Conservation (phyloP, 1,140 invertebrate genomes). For the Homarus americanus region DNA sequence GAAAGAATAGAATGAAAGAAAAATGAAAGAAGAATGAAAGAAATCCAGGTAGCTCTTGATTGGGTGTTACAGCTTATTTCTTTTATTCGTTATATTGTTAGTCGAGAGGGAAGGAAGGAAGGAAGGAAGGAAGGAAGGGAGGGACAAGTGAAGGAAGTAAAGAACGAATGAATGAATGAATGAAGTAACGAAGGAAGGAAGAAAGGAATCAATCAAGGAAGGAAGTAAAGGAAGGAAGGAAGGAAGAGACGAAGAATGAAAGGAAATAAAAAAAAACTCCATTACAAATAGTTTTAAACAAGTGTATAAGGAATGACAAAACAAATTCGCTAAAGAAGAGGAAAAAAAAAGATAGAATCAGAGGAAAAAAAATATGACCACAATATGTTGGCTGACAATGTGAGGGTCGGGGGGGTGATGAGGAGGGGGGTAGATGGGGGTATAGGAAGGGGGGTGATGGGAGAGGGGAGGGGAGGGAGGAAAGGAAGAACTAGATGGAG, state of each 20-base stretch:
- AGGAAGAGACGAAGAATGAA: background rate
- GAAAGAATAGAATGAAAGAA: no score
- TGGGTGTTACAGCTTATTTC: no score
- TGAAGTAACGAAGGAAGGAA: background rate
- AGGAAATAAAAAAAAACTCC: background rate
- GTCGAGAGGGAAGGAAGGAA: background rate
- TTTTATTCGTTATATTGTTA: background rate
- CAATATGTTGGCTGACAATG: background rate
- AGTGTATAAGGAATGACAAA: background rate
- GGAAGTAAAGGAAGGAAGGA: background rate
- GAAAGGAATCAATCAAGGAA: background rate
- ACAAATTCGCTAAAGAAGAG: background rate
- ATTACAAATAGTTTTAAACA: background rate
- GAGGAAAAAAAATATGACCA: background rate
- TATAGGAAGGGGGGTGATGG: background rate
- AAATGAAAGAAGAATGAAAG: no score
- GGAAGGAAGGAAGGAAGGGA: background rate
- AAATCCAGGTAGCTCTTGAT: no score
- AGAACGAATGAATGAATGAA: background rate
- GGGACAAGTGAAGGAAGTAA: background rate
- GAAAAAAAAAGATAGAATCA: no score
- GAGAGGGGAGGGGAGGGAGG: background rate
- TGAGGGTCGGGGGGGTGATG: background rate
- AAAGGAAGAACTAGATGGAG: no score
- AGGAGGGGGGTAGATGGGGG: background rate